Base-by-base conservation (phyloP, 2,888 invertebrate genomes). In the Nomada hirtipes region DNA sequence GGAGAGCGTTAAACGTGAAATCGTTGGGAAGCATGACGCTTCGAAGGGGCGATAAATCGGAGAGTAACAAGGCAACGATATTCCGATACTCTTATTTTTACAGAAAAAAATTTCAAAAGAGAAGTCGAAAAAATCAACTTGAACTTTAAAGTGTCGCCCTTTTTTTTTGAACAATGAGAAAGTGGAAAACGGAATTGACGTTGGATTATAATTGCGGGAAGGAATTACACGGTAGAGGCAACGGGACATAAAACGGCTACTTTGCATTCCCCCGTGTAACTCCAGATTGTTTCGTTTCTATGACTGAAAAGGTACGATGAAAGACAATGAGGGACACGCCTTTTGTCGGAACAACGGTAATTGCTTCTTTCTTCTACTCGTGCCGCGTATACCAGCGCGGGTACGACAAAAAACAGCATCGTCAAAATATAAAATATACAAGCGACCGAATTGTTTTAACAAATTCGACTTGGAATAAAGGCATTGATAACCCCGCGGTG, bases 311-410 rank as follows among this genome's bases (percentile, higher is more conserved):
- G 15, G 13, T 13, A 44, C 42, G 59, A 63, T 20, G 55, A 53
- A 60, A 47, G 72, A 76, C 75, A 79, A 72, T 68, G 70, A 55
- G 61, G 44, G 63, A 20, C 61, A 59, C 18, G 52, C 26, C 67
- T 74, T 63, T 71, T 73, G 53, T 76, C 60, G n/a, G 23, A 71
- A 15, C 79, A 72, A 68, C 76, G 79, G 76, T 82, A 79, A 82
- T 83, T 78, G 67, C 63, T 55, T 59, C 65, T 82, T 79, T 64
- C 76, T 64, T 69, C 42, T 60, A 23, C 47, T 13, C 61, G 13
- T 29, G 50, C 7, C 36, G 2, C 15, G 2, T 26, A 13, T 44
- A 2, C 0, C 4, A 13, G 15, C 67, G 44, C 4, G 60, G 29
- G 59, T 20, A 61, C 67, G 61, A 53, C 61, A 47, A 60, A 47